These are phyloP conservation scores for Lycocerus yunnanus DNA, from an alignment of 2,888 invertebrate species.

Conservation along the genomic window DNA sequence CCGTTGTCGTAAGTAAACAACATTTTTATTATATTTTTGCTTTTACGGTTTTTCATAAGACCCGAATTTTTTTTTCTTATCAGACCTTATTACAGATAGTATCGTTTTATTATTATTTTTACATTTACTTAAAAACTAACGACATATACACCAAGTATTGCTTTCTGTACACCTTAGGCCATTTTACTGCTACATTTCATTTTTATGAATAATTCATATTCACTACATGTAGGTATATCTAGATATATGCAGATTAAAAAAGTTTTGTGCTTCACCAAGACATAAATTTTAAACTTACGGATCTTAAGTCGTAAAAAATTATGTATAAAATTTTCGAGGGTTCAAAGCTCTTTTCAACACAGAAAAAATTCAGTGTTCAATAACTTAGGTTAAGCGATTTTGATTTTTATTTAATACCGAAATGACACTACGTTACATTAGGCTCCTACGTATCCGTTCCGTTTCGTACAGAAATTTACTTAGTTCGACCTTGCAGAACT, in stretches of 20 bases:
- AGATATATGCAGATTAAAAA: conserved; percentile 1
- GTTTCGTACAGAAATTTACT: too few relatives aligned
- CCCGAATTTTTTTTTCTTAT: background rate
- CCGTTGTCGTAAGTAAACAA: background rate
- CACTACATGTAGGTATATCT: background rate
- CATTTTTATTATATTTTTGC: background rate
- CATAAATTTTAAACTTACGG: background rate
- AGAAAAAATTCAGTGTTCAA: background rate
- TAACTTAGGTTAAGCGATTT: background rate
- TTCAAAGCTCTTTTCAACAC: background rate
- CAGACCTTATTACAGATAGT: background rate
- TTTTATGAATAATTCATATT: background rate
- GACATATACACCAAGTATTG: background rate
- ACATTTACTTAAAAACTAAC: background rate
- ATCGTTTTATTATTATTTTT: background rate
- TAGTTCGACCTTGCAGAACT: too few relatives aligned
- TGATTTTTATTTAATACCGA: too few relatives aligned
- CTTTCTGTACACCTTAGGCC: background rate
- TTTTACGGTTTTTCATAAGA: background rate
- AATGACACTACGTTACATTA: too few relatives aligned
- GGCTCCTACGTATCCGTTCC: too few relatives aligned
- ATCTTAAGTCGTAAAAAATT: background rate
- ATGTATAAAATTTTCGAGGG: background rate
- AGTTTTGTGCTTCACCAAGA: background rate
- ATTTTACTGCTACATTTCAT: background rate